phyloP scores from a whole-genome alignment of 2,797 vertebrate genomes.

The Morus bassanus region DNA sequence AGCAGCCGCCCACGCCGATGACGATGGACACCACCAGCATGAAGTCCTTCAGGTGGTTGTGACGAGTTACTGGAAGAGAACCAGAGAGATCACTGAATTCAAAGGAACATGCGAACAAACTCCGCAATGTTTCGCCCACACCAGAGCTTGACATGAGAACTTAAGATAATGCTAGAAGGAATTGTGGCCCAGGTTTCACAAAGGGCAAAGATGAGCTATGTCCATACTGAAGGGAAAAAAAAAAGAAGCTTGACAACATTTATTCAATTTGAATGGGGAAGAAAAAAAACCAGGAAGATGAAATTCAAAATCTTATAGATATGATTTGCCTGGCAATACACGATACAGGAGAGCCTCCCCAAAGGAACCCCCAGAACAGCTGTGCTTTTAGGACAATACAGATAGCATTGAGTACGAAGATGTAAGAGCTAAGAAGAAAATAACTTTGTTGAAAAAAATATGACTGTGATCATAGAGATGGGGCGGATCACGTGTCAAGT shows the following conservation, averaged over 20 bases:
- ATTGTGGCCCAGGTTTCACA: rapidly evolving
- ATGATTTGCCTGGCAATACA: not conserved
- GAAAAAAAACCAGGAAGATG: no score
- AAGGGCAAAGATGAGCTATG: rapidly evolving
- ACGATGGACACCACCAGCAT: constrained; percentile 99
- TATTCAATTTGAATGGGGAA: not conserved
- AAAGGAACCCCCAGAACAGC: not conserved
- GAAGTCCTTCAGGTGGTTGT: constrained; percentile 98
- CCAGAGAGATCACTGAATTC: not conserved
- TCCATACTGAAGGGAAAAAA: rapidly evolving
- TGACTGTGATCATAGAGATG: not conserved
- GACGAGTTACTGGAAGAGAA: constrained; percentile 86
- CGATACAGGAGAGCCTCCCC: not conserved
- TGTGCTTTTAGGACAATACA: not conserved
- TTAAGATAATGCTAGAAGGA: rapidly evolving
- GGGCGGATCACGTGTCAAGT: not conserved
- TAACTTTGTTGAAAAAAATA: not conserved
- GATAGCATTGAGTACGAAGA: rapidly evolving
- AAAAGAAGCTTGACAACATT: not conserved
- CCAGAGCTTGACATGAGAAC: rapidly evolving
- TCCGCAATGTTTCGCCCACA: rapidly evolving
- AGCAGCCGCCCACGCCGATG: constrained; percentile 98
- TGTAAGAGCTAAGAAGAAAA: not conserved
- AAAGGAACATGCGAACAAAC: rapidly evolving
- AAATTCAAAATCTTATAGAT: not conserved